These are phyloP conservation scores for Scaptomyza hsui DNA, from an alignment of 1,140 invertebrate genomes.

Conservation along the genomic window DNA sequence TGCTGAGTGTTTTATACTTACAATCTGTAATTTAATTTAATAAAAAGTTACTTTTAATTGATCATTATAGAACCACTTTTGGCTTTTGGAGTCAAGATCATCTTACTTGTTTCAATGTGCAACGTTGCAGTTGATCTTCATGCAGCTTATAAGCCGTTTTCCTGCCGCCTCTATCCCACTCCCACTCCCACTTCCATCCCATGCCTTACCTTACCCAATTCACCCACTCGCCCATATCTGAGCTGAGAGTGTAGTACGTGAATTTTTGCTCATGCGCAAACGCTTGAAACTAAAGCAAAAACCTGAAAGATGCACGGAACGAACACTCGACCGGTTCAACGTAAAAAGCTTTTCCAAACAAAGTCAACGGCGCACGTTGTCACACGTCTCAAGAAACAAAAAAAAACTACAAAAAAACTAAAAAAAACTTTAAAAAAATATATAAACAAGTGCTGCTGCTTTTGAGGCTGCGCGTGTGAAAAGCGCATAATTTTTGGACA, in stretches of 20 bases:
- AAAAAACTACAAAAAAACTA: background rate
- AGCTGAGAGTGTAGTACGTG: conserved; percentile 17
- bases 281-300: conserved; percentile 41
- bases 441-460: conserved; percentile 6
- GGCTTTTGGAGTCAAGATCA: background rate
- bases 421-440: background rate
- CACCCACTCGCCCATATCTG: background rate
- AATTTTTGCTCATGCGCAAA: conserved; percentile 36
- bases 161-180: conserved; percentile 1
- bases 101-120: conserved; percentile 5
- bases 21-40: too few species aligned
- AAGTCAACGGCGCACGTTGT: conserved; percentile 58
- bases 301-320: conserved; percentile 33
- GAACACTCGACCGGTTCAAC: conserved; percentile 60
- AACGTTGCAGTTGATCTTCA: background rate
- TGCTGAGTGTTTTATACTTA: too few species aligned
- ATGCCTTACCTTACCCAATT: too few species aligned
- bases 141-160: conserved; percentile 3
- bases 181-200: background rate
- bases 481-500: conserved; percentile 83
- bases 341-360: conserved; percentile 58
- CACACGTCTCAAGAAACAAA: conserved; percentile 33
- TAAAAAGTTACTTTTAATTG: too few species aligned
- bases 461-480: conserved; percentile 71
- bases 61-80: too few species aligned